A percentile compares a stretch with the other conserved stretches of the same genome.
phyloP scores from a whole-genome alignment of 2,888 invertebrate genomes.

The Julus scandinavius region DNA sequence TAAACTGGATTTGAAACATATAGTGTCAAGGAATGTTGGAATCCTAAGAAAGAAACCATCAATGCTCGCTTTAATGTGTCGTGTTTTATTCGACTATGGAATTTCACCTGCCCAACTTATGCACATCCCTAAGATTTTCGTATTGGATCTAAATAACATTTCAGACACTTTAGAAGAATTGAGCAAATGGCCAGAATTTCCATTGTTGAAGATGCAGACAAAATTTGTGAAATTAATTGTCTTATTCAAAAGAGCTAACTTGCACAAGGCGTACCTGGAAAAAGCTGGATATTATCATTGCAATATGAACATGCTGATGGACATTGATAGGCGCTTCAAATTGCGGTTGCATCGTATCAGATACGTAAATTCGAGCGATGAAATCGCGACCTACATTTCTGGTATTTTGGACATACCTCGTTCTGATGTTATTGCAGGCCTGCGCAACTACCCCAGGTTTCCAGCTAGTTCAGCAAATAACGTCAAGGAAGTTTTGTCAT shows the following conservation, averaged over 20 bases:
- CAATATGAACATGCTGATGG: constrained; percentile 68
- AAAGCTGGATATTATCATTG: constrained; percentile 69
- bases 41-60: not conserved
- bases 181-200: constrained; percentile 70
- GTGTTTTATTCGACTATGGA: not conserved
- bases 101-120: not conserved
- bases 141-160: not conserved
- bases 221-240: constrained; percentile 70
- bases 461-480: constrained; percentile 72
- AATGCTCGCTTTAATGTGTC: not conserved
- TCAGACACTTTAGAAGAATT: not conserved
- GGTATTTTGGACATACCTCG: constrained; percentile 64
- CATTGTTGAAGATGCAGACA: constrained; percentile 72
- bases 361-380: constrained; percentile 69
- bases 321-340: constrained; percentile 66
- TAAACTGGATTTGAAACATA: not conserved
- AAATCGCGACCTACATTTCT: constrained; percentile 67
- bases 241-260: constrained; percentile 68
- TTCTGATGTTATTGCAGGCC: constrained; percentile 63
- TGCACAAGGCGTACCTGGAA: constrained; percentile 66
- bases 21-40: not conserved
- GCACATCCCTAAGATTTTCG: not conserved
- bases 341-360: constrained; percentile 66
- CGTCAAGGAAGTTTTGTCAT: constrained; percentile 72
- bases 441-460: constrained; percentile 75